Evolutionary conservation across 2,113 vertebrate genomes (phyloP).

Genomic region (Oncorhynchus mykiss): DNA sequence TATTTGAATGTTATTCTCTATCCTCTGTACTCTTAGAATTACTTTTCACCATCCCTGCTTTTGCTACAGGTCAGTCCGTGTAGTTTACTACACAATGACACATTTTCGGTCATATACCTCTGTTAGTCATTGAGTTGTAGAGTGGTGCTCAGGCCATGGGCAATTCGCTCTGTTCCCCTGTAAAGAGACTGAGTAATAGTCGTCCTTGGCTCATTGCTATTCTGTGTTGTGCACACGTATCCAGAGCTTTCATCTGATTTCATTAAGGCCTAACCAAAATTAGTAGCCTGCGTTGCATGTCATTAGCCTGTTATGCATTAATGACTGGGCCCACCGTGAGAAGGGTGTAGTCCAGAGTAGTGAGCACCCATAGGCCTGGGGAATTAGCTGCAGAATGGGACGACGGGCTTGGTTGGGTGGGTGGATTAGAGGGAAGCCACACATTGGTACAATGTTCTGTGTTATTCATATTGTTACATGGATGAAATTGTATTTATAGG

Average conservation of each 20-base stretch:
- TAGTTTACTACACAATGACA: no score
- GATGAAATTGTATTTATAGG: no score
- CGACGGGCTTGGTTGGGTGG: neutral
- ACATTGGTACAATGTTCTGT: no score
- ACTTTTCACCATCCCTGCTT: no score
- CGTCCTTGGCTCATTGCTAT: slow-evolving; percentile 28
- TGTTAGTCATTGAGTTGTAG: no score
- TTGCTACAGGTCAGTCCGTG: no score
- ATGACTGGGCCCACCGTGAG: slow-evolving; percentile 60
- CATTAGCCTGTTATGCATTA: slow-evolving; percentile 72
- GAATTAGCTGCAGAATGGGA: slow-evolving; percentile 50
- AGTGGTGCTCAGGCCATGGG: neutral
- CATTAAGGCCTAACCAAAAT: slow-evolving; percentile 74
- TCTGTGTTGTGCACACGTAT: slow-evolving; percentile 49
- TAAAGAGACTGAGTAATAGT: neutral
- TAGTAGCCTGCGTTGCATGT: slow-evolving; percentile 71
- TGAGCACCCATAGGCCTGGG: slow-evolving; percentile 54
- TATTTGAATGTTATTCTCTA: no score
- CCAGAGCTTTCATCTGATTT: slow-evolving; percentile 52
- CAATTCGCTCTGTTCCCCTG: no score
- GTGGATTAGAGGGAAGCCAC: no score
- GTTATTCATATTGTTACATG: no score
- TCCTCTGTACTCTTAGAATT: no score
- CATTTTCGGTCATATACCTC: no score
- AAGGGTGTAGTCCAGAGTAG: slow-evolving; percentile 38